Evolutionary conservation across 1,140 invertebrate species (phyloP), one percentile per base, ranked within the genome.

Genomic region (Danaus plexippus): DNA sequence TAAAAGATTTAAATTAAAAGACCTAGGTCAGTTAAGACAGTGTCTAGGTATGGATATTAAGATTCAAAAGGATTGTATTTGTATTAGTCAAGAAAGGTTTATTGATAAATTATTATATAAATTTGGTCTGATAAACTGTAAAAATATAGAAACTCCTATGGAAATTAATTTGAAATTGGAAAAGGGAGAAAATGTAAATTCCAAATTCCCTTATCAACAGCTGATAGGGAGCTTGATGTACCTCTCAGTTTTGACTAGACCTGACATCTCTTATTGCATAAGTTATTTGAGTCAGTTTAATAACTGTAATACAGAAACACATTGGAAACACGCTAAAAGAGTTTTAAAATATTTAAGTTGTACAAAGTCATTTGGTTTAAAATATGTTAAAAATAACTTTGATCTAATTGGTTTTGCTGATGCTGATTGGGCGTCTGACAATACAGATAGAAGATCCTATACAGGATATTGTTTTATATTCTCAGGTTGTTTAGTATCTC

Each of bases 351-450:
- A 52, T 43, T 43, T 52, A 52, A 13, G 15, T 8, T 15, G 8
- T 7, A 52, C 50, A 8, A 52, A 52, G 43, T 12, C 32, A 9
- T 13, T 4, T 43, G 50, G 41, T 3, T 12, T 52, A 52, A 52
- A 42, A 42, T 52, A 22, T 32, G 22, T 32, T 32, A 0, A 32
- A 32, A 32, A 32, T 56, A 54, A 61, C 15, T 54, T 46, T 9
- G 47, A 47, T 9, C 9, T 88, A 22, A 46, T 55, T 5, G 75
- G 76, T 40, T 43, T 18, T 43, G 41, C 10, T 43, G 50, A 52
- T 52, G 50, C 50, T 13, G 41, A 52, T 43, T 52, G 50, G 41
- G 50, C 11, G 1, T 43, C 41, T 15, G 41, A 52, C 10, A 15
- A 1, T 52, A 18, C 15, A 9, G 41, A 43, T 43, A 8, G 50